Evolutionary conservation across 2,888 invertebrate species (phyloP).

Genomic region (Leistus spinibarbis): DNA sequence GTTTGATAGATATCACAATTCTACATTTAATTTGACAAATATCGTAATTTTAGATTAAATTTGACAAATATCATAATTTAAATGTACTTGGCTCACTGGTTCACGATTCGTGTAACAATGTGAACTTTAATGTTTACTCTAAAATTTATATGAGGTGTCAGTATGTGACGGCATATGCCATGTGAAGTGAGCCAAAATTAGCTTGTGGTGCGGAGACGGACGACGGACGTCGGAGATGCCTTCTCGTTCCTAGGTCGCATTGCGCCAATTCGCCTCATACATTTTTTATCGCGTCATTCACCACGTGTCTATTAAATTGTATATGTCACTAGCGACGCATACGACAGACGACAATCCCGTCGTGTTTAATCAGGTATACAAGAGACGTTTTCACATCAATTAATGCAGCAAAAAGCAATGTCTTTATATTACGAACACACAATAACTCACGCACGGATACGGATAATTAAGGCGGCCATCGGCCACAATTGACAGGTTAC

Average conservation of each 20-base stretch:
- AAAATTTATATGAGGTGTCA: background rate
- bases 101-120: no score
- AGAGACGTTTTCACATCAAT: background rate
- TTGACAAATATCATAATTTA: no score
- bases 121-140: background rate
- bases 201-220: background rate
- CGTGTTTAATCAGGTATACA: background rate
- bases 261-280: conserved; percentile 33
- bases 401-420: background rate
- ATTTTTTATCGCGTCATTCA: conserved; percentile 33
- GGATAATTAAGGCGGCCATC: background rate
- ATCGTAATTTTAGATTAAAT: no score
- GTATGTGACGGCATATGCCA: conserved; percentile 14
- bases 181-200: background rate
- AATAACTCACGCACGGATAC: conserved; percentile 5
- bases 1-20: no score
- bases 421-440: background rate
- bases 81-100: no score
- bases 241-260: conserved; percentile 10
- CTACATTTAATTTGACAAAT: no score
- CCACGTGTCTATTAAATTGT: conserved; percentile 32
- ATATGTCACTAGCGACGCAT: conserved; percentile 24
- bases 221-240: background rate
- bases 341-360: background rate
- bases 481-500: background rate